These are phyloP conservation scores for Elysia crispata DNA, from an alignment of 2,888 invertebrate genomes.

Conservation along the genomic window DNA sequence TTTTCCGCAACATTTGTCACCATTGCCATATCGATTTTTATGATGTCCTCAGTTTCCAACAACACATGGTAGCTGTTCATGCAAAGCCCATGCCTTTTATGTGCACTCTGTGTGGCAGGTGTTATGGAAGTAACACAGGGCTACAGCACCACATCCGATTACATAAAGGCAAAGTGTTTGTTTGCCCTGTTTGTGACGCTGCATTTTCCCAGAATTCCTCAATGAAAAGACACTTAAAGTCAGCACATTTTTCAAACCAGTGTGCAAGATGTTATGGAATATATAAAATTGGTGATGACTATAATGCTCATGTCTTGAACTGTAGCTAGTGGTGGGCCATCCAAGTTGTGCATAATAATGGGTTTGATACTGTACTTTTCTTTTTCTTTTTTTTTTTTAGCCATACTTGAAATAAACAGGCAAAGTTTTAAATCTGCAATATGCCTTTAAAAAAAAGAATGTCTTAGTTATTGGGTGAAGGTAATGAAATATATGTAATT, in stretches of 20 bases:
- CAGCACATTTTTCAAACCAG: conserved; percentile 15
- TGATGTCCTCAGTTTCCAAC: background rate
- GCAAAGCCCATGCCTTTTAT: conserved; percentile 23
- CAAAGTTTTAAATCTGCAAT: too few relatives aligned
- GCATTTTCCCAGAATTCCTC: conserved; percentile 33
- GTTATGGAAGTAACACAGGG: conserved; percentile 36
- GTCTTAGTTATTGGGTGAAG: too few relatives aligned
- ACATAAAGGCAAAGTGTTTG: conserved; percentile 29
- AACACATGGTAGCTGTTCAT: conserved; percentile 32
- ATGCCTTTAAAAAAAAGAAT: too few relatives aligned
- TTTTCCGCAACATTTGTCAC: background rate
- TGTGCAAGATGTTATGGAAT: conserved; percentile 25
- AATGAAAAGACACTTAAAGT: conserved; percentile 36
- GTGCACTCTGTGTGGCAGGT: conserved; percentile 26
- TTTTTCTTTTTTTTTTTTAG: too few relatives aligned
- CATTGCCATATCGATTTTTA: background rate
- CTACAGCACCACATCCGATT: conserved; percentile 36
- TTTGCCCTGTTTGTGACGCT: conserved; percentile 35
- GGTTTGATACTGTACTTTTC: too few relatives aligned
- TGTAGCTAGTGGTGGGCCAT: conserved; percentile 5
- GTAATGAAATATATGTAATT: too few relatives aligned
- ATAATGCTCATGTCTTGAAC: conserved; percentile 30
- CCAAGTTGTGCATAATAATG: too few relatives aligned
- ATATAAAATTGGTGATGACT: conserved; percentile 30
- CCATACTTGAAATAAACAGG: too few relatives aligned